Evolutionary conservation across 53 echinoderm and acorn worm genomes (phyloP), one percentile per base, ranked within the genome.

Genomic region (Paracentrotus lividus): DNA sequence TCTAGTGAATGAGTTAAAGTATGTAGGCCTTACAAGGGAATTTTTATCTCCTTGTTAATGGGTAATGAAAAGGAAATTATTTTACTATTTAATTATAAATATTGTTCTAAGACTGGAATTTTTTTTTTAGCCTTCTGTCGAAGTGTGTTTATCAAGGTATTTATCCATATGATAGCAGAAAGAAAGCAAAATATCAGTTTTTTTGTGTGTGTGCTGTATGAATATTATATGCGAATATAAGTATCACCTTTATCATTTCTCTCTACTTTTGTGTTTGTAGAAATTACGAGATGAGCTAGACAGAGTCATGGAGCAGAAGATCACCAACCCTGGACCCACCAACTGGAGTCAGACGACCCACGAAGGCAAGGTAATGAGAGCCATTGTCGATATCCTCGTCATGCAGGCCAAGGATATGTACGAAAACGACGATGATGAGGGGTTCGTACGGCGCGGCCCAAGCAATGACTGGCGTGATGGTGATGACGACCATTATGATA

Each of bases 281-380:
- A 96, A 97, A 23, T 90, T 98, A 36, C 88, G 97, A 15, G 61
- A 92, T 54, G 96, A 98, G 91, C 92, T 98, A n/a, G 99, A 98
- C 93, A 94, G 93, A 81, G 92, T 98, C 14, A 94, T 98, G 56
- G 94, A 95, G 88, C 38, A 93, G 75, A 98, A 98, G 88, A 98
- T 98, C 68, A 95, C 93, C 68, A 69, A 94, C 51, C 99, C 99
- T 31, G 99, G 99, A 36, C 78, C 96, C n/a, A 98, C 97, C 57
- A 88, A 96, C 42, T 98, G 99, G 99, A 93, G 93, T 49, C 94
- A 94, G 55, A 77, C 57, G 44, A 67, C 91, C 29, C 96, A 93
- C 52, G 98, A 98, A 88, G 98, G 98, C 2, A 93, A 89, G n/a
- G 97, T 98, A 21, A 98, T 98, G 98, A 94, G 86, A 59, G 97